phyloP scores from a whole-genome alignment of 2,888 invertebrate genomes.

The Nomada goodeniana region DNA sequence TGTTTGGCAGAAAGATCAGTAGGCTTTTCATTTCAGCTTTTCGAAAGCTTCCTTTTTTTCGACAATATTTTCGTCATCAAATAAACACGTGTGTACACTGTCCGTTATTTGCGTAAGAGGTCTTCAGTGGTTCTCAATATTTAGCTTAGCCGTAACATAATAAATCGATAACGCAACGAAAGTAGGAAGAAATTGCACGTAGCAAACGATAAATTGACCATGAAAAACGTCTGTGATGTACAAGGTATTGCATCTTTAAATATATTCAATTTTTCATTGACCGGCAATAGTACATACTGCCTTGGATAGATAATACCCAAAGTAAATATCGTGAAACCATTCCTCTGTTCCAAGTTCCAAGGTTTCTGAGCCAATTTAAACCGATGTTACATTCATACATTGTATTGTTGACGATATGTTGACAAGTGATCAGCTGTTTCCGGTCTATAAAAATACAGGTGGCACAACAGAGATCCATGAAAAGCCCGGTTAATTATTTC shows the following conservation, averaged over 20 bases:
- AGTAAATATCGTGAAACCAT: background rate
- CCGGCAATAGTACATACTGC: background rate
- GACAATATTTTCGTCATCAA: background rate
- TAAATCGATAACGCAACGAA: background rate
- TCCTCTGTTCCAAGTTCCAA: background rate
- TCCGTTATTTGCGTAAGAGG: background rate
- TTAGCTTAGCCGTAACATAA: background rate
- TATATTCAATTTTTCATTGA: background rate
- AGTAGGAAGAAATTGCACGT: background rate
- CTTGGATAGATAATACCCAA: background rate
- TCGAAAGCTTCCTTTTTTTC: background rate
- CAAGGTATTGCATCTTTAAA: background rate
- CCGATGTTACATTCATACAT: conserved; percentile 24
- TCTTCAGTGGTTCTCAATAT: conserved; percentile 2
- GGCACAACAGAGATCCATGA: conserved; percentile 48
- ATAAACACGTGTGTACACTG: conserved; percentile 1
- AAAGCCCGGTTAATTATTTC: conserved; percentile 65
- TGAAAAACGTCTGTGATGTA: background rate
- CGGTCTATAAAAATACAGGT: conserved; percentile 61
- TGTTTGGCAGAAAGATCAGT: conserved; percentile 77
- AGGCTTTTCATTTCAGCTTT: conserved; percentile 72
- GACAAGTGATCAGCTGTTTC: conserved; percentile 68
- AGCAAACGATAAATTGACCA: background rate
- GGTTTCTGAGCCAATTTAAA: background rate
- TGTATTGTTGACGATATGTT: conserved; percentile 44